phyloP scores from a whole-genome alignment of 1,140 invertebrate species.

The Drosophila sp. region DNA sequence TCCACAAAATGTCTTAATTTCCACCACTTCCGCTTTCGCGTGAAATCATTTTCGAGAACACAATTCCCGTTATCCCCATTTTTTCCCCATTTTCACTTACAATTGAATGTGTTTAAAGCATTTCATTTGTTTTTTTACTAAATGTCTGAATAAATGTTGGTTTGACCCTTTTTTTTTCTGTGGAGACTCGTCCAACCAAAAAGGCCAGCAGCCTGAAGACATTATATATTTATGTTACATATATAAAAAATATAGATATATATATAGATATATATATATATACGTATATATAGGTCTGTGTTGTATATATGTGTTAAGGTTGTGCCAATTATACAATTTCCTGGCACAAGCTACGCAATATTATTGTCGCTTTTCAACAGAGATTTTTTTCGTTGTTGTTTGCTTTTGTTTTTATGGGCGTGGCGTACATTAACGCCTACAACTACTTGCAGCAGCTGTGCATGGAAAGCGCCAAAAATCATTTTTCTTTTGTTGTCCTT shows the following conservation, averaged over 20 bases:
- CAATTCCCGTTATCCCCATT: no score
- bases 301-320: not conserved
- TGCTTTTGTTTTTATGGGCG: conserved; percentile 42
- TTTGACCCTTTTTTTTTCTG: conserved; percentile 49
- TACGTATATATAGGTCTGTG: not conserved
- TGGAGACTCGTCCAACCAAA: conserved; percentile 31
- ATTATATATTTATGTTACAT: not conserved
- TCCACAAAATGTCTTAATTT: no score
- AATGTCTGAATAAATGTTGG: not conserved
- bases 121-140: conserved; percentile 28
- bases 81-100: not conserved
- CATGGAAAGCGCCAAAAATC: conserved; percentile 56
- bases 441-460: conserved; percentile 65
- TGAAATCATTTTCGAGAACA: no score
- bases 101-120: conserved; percentile 67
- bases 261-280: not conserved
- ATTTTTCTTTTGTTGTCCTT: conserved; percentile 35
- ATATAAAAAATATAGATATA: no score
- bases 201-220: not conserved
- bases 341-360: conserved; percentile 56
- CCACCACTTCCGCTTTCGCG: no score
- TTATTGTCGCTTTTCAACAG: conserved; percentile 37
- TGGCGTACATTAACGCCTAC: conserved; percentile 59
- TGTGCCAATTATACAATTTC: conserved; percentile 50
- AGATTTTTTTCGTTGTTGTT: conserved; percentile 7